phyloP scores from a whole-genome alignment of 53 echinoderm and acorn worm genomes.

The Astropecten irregularis region DNA sequence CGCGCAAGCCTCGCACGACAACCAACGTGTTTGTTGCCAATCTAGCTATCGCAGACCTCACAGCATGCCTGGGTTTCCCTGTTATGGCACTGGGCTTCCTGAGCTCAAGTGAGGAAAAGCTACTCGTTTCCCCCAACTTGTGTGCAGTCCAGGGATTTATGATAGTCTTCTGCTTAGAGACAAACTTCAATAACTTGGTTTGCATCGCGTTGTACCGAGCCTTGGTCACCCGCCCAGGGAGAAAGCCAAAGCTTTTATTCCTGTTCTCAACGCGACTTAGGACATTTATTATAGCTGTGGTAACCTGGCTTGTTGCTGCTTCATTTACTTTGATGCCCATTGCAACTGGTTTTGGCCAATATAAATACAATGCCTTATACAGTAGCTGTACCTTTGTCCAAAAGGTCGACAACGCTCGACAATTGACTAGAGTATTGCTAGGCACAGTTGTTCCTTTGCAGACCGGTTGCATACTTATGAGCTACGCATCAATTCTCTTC shows the following conservation, averaged over 20 bases:
- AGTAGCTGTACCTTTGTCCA: slow-evolving; percentile 28
- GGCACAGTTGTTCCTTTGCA: background rate
- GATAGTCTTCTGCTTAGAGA: background rate
- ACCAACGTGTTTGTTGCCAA: slow-evolving; percentile 49
- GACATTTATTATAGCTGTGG: background rate
- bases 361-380: background rate
- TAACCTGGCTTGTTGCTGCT: no score
- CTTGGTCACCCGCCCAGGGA: no score
- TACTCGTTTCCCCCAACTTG: background rate
- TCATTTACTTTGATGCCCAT: background rate
- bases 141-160: background rate
- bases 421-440: background rate
- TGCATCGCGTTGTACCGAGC: no score
- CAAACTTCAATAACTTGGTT: no score
- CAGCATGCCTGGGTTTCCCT: slow-evolving; percentile 22
- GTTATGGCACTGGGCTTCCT: background rate
- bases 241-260: no score
- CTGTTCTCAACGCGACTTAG: background rate
- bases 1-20: no score
- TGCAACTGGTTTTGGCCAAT: slow-evolving; percentile 9
- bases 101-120: background rate
- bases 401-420: background rate
- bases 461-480: background rate
- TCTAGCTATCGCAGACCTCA: slow-evolving; percentile 26
- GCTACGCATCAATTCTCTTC: no score